Conservation (phyloP, 1,140 invertebrate genomes). For the Zaprionus inermis region DNA sequence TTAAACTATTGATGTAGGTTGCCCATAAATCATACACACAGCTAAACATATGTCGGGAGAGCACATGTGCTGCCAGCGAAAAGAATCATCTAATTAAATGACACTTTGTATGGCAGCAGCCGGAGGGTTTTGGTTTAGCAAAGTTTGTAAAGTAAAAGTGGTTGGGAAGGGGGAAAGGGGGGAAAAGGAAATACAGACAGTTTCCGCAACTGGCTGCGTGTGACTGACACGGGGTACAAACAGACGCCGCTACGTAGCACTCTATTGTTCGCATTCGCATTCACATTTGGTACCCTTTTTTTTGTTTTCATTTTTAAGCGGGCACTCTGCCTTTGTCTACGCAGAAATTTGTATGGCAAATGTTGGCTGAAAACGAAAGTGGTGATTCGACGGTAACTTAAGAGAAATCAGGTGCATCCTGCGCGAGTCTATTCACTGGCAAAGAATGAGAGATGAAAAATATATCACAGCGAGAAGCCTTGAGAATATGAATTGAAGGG, state of each 20-base stretch:
- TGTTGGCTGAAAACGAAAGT: conserved; percentile 67
- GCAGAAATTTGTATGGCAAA: not conserved
- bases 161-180: no score
- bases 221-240: conserved; percentile 52
- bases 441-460: conserved; percentile 8
- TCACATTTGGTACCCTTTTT: conserved; percentile 18
- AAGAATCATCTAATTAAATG: not conserved
- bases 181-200: conserved; percentile 6
- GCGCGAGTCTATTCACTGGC: conserved; percentile 9
- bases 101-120: not conserved
- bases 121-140: not conserved
- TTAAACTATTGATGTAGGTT: conserved; percentile 29
- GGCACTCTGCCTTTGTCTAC: conserved; percentile 9
- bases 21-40: conserved; percentile 73
- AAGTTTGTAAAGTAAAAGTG: not conserved
- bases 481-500: conserved; percentile 13
- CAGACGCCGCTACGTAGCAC: conserved; percentile 27
- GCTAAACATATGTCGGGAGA: conserved; percentile 42
- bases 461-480: conserved; percentile 25
- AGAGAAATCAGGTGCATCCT: conserved; percentile 71
- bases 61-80: conserved; percentile 57
- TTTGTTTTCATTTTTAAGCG: no score
- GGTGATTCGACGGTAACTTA: conserved; percentile 72
- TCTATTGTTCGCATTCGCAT: conserved; percentile 7
- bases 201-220: conserved; percentile 52